Evolutionary conservation across 2,888 invertebrate genomes (phyloP).

Genomic region (Ormyrus rosae): DNA sequence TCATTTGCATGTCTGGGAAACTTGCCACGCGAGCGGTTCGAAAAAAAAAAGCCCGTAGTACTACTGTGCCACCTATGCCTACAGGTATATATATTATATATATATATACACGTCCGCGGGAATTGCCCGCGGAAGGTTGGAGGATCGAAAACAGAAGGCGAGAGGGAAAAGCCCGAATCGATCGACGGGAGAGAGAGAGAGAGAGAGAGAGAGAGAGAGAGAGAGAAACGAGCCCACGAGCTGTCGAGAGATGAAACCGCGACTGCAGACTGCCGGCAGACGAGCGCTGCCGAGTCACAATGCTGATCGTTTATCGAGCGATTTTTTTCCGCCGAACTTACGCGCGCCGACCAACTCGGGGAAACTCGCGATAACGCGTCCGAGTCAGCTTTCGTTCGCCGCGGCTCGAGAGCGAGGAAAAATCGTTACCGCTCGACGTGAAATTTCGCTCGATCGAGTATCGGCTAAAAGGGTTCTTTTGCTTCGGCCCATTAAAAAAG

Average conservation of each 20-base stretch:
- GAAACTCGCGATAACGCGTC: no score
- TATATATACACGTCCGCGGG: not conserved
- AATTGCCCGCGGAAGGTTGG: not conserved
- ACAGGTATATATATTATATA: no score
- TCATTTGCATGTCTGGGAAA: constrained; percentile 51
- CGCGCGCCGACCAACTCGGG: not conserved
- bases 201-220: constrained; percentile 11
- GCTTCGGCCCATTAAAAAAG: constrained; percentile 7
- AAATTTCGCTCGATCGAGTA: no score
- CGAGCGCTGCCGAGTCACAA: constrained; percentile 1
- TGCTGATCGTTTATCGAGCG: constrained; percentile 37
- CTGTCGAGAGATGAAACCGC: no score
- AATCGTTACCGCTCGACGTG: no score
- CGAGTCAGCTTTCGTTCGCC: no score
- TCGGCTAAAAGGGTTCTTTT: no score
- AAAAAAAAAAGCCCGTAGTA: constrained; percentile 30
- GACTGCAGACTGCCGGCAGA: no score
- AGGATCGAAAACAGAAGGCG: constrained; percentile 30
- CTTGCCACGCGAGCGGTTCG: constrained; percentile 46
- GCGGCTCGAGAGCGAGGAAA: no score
- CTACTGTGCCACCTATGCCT: constrained; percentile 5
- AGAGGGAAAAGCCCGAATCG: constrained; percentile 22
- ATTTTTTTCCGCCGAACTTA: constrained; percentile 38
- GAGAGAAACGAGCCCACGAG: not conserved
- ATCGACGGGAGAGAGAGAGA: constrained; percentile 19